phyloP scores from a whole-genome alignment of 2,113 vertebrate genomes.

The Formicarius rufipectus region DNA sequence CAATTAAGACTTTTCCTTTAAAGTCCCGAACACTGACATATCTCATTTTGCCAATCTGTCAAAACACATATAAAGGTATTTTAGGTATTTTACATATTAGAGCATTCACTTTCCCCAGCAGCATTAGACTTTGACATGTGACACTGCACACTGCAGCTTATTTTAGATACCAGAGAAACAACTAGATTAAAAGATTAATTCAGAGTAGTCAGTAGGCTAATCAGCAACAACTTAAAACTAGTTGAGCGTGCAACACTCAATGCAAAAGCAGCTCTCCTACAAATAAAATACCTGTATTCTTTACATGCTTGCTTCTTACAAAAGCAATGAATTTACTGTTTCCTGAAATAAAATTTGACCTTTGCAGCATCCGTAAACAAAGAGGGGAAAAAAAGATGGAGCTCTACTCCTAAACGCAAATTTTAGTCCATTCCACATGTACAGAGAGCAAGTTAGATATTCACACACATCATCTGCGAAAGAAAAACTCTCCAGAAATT shows the following conservation, averaged over 20 bases:
- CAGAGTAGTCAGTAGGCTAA: conserved; percentile 4
- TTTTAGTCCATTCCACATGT: neutral
- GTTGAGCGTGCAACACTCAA: neutral
- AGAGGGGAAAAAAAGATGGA: neutral
- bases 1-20: conserved; percentile 95
- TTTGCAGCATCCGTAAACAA: neutral
- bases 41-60: conserved; percentile 95
- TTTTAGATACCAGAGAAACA: conserved; percentile 34
- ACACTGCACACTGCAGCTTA: neutral
- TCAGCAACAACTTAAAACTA: neutral
- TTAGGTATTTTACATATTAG: neutral
- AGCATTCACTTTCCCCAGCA: neutral
- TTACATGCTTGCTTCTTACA: neutral
- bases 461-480: neutral
- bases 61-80: conserved; percentile 4
- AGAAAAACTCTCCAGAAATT: neutral
- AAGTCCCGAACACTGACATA: conserved; percentile 96
- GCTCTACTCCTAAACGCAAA: neutral
- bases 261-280: neutral
- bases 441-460: neutral
- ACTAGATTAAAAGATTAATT: neutral
- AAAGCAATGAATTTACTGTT: neutral
- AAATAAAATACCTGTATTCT: neutral
- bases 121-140: neutral
- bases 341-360: neutral